phyloP scores from a whole-genome alignment of 2,113 vertebrate genomes.

The Ophiodon elongatus region DNA sequence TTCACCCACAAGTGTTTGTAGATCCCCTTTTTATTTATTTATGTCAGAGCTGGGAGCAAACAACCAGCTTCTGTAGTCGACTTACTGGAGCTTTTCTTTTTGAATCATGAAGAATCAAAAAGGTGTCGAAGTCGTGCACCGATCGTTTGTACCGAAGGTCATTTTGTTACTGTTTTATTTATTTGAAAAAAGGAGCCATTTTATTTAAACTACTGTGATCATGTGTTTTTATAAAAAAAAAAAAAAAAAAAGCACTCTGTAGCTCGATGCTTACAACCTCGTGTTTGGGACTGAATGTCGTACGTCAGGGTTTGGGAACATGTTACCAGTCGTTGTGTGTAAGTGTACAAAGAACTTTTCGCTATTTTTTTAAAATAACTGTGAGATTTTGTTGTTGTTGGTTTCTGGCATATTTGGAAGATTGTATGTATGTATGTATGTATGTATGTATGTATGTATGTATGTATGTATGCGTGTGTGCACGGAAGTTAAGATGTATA shows the following conservation, averaged over 20 bases:
- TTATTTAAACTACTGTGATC: slow-evolving; percentile 79
- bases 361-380: slow-evolving; percentile 78
- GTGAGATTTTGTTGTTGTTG: slow-evolving; percentile 63
- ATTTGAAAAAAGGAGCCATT: slow-evolving; percentile 72
- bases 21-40: slow-evolving; percentile 30
- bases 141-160: slow-evolving; percentile 53
- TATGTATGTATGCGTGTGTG: not conserved
- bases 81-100: slow-evolving; percentile 22
- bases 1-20: slow-evolving; percentile 59
- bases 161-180: slow-evolving; percentile 72
- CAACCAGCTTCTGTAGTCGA: slow-evolving; percentile 56
- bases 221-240: slow-evolving; percentile 76
- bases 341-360: slow-evolving; percentile 76
- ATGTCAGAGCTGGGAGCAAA: slow-evolving; percentile 48
- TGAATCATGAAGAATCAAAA: slow-evolving; percentile 16
- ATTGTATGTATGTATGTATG: slow-evolving; percentile 32
- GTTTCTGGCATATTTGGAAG: slow-evolving; percentile 70
- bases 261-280: slow-evolving; percentile 69
- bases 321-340: slow-evolving; percentile 51
- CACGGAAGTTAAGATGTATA: slow-evolving; percentile 61
- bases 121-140: slow-evolving; percentile 35
- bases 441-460: not conserved
- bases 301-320: slow-evolving; percentile 47
- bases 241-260: slow-evolving; percentile 78
- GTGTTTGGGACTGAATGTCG: slow-evolving; percentile 55